Evolutionary conservation across 2,113 vertebrate genomes (phyloP), one percentile per base, ranked within the genome.

Genomic region (Labrus mixtus): DNA sequence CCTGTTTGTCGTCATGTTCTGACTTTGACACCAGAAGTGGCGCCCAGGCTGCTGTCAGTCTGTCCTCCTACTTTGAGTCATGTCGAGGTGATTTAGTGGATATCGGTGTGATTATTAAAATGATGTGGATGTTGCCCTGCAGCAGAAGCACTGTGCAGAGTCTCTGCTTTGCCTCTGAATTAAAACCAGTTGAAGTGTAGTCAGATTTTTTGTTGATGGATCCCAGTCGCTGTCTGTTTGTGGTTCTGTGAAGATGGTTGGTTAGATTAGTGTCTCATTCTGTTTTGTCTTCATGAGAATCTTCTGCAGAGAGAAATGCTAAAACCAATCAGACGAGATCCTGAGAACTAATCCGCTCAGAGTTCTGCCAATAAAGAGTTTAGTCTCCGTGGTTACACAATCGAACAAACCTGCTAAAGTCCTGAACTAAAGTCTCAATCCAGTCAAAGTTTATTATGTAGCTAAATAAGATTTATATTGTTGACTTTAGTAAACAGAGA

Each of bases 21-120:
- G 76, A 72, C 67, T 50, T 16, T 62, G 46, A 56, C 57, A 50
- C 25, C 29, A 10, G 10, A 12, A 48, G 20, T 36, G 45, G 29
- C 16, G 5, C 16, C 3, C 29, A 16, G 19, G 25, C 19, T 45
- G 51, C 10, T 16, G 60, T 37, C 29, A 37, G n/a, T 19, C 61
- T 50, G 25, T 16, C 25, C 45, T 16, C 20, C 12, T 16, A 25
- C 20, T 19, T 58, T 6, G 12, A 39, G 3, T n/a, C 36, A 4
- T 6, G 3, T 6, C 6, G 23, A 41, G 46, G 3, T 50, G 2
- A 60, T 51, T 59, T 15, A 25, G 15, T 39, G 37, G 37, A 39
- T 8, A 3, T 10, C 48, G 10, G 10, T 20, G 19, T 36, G 13
- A 6, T 63, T 19, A 55, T 29, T 70, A 2, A 4, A 22, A 16